Percentiles rank a stretch among this genome's conserved stretches.
Conservation (phyloP, 1,140 invertebrate genomes). For the Drosophila insularis region DNA sequence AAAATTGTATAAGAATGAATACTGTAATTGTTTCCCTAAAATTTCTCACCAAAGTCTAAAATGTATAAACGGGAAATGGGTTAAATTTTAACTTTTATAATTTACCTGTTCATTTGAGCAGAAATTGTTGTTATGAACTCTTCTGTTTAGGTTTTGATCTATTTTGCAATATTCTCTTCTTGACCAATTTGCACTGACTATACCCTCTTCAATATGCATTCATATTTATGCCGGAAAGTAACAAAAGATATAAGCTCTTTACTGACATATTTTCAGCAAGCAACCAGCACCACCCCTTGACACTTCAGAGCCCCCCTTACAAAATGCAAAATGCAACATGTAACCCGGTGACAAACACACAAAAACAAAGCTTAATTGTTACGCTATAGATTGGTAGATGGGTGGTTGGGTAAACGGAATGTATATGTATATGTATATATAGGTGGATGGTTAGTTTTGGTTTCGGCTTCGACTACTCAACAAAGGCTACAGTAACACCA, state of each 20-base stretch:
- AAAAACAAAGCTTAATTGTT: constrained; percentile 23
- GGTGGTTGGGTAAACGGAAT: not conserved
- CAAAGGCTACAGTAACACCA: constrained; percentile 5
- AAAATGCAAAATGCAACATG: constrained; percentile 16
- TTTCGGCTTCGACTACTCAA: not conserved
- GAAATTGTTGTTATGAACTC: not conserved
- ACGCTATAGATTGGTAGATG: constrained; percentile 13
- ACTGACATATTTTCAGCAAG: constrained; percentile 1
- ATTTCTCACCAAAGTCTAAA: too few relatives aligned
- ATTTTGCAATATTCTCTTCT: constrained; percentile 8
- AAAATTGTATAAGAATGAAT: too few relatives aligned
- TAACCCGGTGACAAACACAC: constrained; percentile 2
- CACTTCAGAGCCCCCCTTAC: not conserved
- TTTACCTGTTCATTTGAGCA: constrained; percentile 4
- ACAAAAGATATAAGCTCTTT: constrained; percentile 18
- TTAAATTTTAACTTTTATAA: not conserved
- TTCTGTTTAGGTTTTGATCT: not conserved
- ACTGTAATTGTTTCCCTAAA: too few relatives aligned
- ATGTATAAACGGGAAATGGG: not conserved
- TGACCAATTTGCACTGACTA: constrained; percentile 8
- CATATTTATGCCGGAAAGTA: constrained; percentile 12
- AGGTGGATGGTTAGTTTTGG: constrained; percentile 14
- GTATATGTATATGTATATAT: not conserved
- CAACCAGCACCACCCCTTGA: not conserved
- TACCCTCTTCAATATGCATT: constrained; percentile 15